phyloP scores from a whole-genome alignment of 2,113 vertebrate genomes.

The Catharus bicknelli region DNA sequence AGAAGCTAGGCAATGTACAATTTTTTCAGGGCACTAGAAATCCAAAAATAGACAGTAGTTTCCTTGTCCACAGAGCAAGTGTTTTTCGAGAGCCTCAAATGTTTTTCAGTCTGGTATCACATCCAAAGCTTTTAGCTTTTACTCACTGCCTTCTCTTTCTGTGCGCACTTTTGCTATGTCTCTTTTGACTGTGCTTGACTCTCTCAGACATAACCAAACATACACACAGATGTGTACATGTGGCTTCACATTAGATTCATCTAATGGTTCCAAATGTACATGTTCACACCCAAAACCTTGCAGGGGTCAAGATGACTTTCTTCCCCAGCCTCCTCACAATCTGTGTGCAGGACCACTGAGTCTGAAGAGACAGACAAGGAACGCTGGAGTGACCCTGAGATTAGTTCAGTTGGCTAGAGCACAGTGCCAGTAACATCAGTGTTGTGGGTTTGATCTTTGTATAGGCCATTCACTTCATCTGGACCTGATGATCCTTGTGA shows the following conservation, averaged over 20 bases:
- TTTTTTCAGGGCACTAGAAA: background rate
- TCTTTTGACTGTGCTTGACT: background rate
- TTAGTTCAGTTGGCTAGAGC: no score
- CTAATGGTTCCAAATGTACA: background rate
- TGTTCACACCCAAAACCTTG: background rate
- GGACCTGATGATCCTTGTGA: background rate
- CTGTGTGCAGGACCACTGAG: background rate
- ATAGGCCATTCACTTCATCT: background rate
- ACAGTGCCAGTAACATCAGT: background rate
- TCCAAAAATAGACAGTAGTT: background rate
- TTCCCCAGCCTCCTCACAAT: background rate
- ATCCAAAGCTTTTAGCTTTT: background rate
- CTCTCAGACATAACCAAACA: background rate
- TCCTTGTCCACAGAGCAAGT: background rate
- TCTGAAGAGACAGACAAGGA: background rate
- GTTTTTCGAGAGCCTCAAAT: background rate
- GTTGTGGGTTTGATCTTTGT: background rate
- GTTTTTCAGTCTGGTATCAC: background rate
- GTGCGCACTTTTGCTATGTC: background rate
- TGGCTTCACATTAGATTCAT: background rate
- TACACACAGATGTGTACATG: accelerated
- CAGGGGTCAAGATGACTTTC: background rate
- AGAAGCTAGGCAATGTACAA: background rate
- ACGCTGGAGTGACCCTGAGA: background rate
- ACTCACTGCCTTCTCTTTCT: background rate